A percentile compares a stretch with the other conserved stretches of the same genome.
These are phyloP conservation scores for Promerops cafer DNA, from an alignment of 2,113 vertebrate genomes.

Conservation along the genomic window DNA sequence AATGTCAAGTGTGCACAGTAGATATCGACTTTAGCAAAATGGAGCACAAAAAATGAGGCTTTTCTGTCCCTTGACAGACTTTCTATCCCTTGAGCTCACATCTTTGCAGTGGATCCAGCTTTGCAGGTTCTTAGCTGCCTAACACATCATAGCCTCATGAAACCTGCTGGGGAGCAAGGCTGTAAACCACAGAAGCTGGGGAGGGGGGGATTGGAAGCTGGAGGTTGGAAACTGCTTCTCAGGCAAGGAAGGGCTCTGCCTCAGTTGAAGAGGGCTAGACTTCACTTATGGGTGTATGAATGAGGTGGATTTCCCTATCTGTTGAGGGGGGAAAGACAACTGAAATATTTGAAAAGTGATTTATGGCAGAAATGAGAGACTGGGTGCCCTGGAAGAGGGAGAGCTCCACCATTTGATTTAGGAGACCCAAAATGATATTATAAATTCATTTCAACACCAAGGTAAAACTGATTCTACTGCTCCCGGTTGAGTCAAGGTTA, in stretches of 20 bases:
- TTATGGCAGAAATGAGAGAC: not conserved
- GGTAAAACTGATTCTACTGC: not conserved
- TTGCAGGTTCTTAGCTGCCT: not conserved
- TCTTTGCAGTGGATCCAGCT: not conserved
- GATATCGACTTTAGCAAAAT: not conserved
- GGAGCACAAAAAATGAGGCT: rapidly evolving
- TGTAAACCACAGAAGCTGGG: rapidly evolving
- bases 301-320: not conserved
- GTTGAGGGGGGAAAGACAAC: not conserved
- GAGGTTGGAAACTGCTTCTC: not conserved
- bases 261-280: rapidly evolving
- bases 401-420: not conserved
- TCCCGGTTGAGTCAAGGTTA: not conserved
- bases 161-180: not conserved
- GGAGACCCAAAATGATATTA: not conserved
- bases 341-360: not conserved
- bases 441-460: not conserved
- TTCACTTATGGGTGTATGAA: not conserved
- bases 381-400: not conserved
- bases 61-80: not conserved
- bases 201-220: not conserved
- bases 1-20: rapidly evolving
- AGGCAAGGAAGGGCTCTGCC: not conserved
- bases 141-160: not conserved
- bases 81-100: not conserved